Conservation (phyloP, 2,888 invertebrate genomes). For the Pollenia griseotomentosa region DNA sequence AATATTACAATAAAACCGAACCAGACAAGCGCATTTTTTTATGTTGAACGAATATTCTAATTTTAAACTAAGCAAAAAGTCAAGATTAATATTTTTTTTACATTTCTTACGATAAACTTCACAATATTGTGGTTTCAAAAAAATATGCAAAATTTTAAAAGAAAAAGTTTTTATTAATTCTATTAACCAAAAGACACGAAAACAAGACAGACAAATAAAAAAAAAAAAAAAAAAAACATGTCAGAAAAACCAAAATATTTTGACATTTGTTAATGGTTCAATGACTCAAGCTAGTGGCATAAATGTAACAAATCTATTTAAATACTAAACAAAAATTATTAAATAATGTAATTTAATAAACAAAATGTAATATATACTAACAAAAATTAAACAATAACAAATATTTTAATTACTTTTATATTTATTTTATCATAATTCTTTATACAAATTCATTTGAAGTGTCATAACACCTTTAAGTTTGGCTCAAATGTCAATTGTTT, state of each 20-base stretch:
- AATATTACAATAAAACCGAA: too few relatives aligned
- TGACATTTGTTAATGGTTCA: constrained; percentile 53
- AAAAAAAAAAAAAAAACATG: background rate
- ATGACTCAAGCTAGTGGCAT: constrained; percentile 30
- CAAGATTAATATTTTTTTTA: background rate
- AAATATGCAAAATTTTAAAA: background rate
- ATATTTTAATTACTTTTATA: background rate
- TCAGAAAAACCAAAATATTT: constrained; percentile 23
- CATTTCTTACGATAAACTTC: background rate
- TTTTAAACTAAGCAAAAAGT: too few relatives aligned
- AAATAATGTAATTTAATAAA: constrained; percentile 27
- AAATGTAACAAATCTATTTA: background rate
- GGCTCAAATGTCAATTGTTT: constrained; percentile 29
- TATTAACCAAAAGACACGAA: background rate
- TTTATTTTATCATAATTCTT: background rate
- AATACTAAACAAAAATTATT: background rate
- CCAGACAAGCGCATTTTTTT: too few relatives aligned
- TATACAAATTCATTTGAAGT: constrained; percentile 4
- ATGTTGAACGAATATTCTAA: too few relatives aligned
- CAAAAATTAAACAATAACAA: background rate
- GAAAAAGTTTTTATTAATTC: constrained; percentile 16
- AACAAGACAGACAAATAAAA: background rate
- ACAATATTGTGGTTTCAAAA: background rate
- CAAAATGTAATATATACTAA: background rate
- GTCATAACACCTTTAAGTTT: constrained; percentile 8